Conservation (phyloP, 2,797 vertebrate species). For the Mus caroli region DNA sequence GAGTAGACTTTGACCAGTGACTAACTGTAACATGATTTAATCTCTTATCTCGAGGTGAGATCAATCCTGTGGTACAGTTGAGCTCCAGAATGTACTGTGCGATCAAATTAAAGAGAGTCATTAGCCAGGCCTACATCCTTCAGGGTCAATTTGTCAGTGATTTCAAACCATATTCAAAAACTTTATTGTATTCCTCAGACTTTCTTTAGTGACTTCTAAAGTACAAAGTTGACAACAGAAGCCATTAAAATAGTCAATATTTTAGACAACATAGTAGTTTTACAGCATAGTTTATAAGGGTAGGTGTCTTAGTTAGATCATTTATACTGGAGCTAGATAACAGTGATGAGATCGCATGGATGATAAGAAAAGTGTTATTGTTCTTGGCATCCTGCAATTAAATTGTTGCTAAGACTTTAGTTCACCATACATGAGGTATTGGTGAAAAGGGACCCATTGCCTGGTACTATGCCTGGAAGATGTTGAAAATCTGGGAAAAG, state of each 20-base stretch:
- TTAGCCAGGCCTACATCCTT: neutral
- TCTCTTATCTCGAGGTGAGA: neutral
- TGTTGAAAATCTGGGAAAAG: neutral
- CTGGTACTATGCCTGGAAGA: neutral
- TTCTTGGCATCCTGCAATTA: neutral
- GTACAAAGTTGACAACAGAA: neutral
- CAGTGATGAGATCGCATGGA: neutral
- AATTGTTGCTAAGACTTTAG: neutral
- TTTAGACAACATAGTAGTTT: neutral
- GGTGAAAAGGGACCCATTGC: neutral
- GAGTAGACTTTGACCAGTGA: neutral
- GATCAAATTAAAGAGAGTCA: neutral
- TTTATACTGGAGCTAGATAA: neutral
- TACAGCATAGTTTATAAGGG: neutral
- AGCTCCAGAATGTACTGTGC: neutral
- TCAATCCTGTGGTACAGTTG: neutral
- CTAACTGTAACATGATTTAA: neutral
- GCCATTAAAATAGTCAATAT: neutral
- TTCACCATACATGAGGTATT: neutral
- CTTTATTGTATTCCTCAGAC: neutral
- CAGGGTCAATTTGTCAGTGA: neutral
- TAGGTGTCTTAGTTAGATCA: neutral
- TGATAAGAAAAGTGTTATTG: neutral
- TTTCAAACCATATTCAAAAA: neutral
- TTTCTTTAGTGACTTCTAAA: neutral